Conservation (phyloP, 2,888 invertebrate genomes). For the Timema podura region DNA sequence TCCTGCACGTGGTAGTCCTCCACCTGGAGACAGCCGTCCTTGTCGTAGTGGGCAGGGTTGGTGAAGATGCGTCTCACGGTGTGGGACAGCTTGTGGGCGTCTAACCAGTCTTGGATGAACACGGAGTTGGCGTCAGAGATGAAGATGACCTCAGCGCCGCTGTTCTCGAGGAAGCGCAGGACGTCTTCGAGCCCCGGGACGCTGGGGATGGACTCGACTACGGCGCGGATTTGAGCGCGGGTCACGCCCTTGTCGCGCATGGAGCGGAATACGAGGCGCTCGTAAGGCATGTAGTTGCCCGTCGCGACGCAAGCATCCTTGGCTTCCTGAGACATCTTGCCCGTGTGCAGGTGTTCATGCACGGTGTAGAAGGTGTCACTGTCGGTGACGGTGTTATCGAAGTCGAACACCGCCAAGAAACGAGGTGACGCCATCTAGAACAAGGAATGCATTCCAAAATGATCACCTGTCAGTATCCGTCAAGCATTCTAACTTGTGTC, state of each 20-base stretch:
- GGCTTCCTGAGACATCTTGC: slow-evolving; percentile 51
- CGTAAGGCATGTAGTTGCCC: slow-evolving; percentile 68
- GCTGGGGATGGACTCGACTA: slow-evolving; percentile 54
- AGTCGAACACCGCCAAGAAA: slow-evolving; percentile 66
- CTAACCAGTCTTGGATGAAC: slow-evolving; percentile 64
- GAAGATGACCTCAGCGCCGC: slow-evolving; percentile 52
- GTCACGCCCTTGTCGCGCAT: slow-evolving; percentile 52
- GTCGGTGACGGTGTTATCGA: slow-evolving; percentile 73
- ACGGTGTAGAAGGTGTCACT: slow-evolving; percentile 69
- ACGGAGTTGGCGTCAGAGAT: slow-evolving; percentile 75
- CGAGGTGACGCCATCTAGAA: too few species aligned
- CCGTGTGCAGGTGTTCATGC: slow-evolving; percentile 55
- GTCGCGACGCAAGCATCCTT: slow-evolving; percentile 49
- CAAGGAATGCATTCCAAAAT: too few species aligned
- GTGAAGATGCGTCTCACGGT: slow-evolving; percentile 55
- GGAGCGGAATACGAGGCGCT: slow-evolving; percentile 65
- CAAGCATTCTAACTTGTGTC: too few species aligned
- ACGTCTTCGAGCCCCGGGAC: slow-evolving; percentile 59
- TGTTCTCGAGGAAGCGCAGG: slow-evolving; percentile 48
- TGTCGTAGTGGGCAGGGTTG: slow-evolving; percentile 64
- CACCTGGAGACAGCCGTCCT: slow-evolving; percentile 53
- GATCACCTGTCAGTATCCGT: too few species aligned
- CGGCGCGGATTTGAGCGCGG: slow-evolving; percentile 50
- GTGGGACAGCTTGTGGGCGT: slow-evolving; percentile 47
- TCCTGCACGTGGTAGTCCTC: slow-evolving; percentile 65